Base-by-base conservation (phyloP, 2,888 invertebrate genomes). In the Stenchaetothrips biformis region DNA sequence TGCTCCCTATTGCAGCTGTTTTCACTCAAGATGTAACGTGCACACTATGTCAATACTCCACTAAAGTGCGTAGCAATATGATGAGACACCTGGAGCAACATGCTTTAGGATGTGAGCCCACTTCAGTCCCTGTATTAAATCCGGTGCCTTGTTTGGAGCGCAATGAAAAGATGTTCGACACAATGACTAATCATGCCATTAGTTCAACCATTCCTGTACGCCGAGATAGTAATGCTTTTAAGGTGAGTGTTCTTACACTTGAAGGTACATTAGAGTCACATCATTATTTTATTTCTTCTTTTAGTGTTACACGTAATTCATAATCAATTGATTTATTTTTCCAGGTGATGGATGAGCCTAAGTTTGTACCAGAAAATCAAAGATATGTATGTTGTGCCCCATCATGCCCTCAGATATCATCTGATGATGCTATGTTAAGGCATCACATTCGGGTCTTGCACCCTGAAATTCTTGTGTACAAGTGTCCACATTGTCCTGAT, bases 171-270 rank as follows among this genome's bases (percentile, higher is more conserved):
- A 93, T 94, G 90, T 95, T 95, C 85, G 95, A 95, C 85, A 93
- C 92, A 85, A 95, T 95, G 95, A 89, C 92, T 0, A 95, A 95
- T 85, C 88, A 94, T 25, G 94, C 95, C 0, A 92, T 92, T n/a
- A 93, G 92, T 83, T 93, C 91, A 16, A 83, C 87, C 85, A 81
- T 83, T 81, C 27, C 82, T 83, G 13, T 86, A 86, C 16, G 79
- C 25, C 25, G 27, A 0, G 80, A 82, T 62, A 80, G 53, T 18
- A 81, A 81, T 59, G 9, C 79, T 16, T 53, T 79, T 7, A 82
- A 78, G 81, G 79, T 79, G 16, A 37, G 37, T 16, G 25, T 77
- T 21, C 27, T 77, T 13, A 25, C 7, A 2, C 77, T 21, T 13
- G 7, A 77, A 2, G 77, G 7, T 27, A 77, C 27, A 48, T 79